These are phyloP conservation scores for Hylyphantes graminicola DNA, from an alignment of 1,140 invertebrate genomes.

Conservation along the genomic window DNA sequence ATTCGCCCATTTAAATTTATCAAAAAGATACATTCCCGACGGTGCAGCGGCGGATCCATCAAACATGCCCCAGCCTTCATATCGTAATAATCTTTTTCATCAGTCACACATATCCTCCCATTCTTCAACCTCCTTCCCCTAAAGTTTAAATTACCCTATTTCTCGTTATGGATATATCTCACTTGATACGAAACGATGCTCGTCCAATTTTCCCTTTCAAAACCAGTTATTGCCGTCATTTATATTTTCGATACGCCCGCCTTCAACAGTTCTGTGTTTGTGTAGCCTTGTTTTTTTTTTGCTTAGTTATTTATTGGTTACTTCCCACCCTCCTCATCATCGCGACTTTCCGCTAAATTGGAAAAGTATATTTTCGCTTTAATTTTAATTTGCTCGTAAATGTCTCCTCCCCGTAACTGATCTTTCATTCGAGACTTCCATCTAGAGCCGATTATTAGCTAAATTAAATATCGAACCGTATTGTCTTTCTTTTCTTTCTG, in stretches of 20 bases:
- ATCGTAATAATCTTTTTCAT: slow-evolving; percentile 39
- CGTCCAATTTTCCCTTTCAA: slow-evolving; percentile 31
- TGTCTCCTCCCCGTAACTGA: not conserved
- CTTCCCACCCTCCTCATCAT: not conserved
- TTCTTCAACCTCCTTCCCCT: slow-evolving; percentile 9
- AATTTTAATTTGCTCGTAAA: slow-evolving; percentile 44
- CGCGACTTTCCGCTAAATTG: slow-evolving; percentile 5
- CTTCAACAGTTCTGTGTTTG: slow-evolving; percentile 20
- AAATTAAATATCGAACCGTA: slow-evolving; percentile 44
- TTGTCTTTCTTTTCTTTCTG: not conserved
- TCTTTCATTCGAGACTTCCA: not conserved
- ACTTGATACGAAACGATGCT: slow-evolving; percentile 12
- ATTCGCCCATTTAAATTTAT: too few species aligned
- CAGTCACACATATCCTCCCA: slow-evolving; percentile 28
- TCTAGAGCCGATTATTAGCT: slow-evolving; percentile 23
- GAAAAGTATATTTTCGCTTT: slow-evolving; percentile 28
- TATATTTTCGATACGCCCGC: slow-evolving; percentile 39
- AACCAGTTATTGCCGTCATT: slow-evolving; percentile 46
- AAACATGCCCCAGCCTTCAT: not conserved
- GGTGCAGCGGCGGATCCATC: not conserved
- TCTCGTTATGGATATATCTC: slow-evolving; percentile 8
- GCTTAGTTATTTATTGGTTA: slow-evolving; percentile 6
- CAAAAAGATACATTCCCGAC: too few species aligned
- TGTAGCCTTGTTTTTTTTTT: not conserved
- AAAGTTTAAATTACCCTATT: slow-evolving; percentile 24